Base-by-base conservation (phyloP, 2,888 invertebrate genomes). In the Craniophora ligustri region DNA sequence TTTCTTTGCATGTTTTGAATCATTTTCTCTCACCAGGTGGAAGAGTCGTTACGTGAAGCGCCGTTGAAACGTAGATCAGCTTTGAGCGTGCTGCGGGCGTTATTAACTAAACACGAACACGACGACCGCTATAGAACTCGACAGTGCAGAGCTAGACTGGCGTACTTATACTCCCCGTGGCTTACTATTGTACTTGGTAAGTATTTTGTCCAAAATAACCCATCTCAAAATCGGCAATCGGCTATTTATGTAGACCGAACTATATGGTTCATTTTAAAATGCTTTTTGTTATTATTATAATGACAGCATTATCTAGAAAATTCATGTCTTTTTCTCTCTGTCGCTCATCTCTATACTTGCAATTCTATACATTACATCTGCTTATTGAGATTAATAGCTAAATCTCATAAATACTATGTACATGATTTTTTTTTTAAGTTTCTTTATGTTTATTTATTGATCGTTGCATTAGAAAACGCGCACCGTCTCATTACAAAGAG, bases 81-180 rank as follows among this genome's bases (percentile, higher is more conserved):
- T 0, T 94, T 99, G 57, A 92, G 94, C 28, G 96, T 97, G 10
- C 91, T 99, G 15, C 95, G 98, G 56, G 97, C 98, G 85, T 91
- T 98, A 60, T 90, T 99, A 71, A 98, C 98, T 6, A 99, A 99
- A 85, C 99, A 99, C 86, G 97, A 98, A 79, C 94, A 98, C 79
- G 99, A 99, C 86, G 97, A 98, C 84, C 94, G 99, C 55, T 98
- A 98, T 85, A 95, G 96, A 72, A 95, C 95, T 72, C 95, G 96
- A 82, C 96, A 96, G 94, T 96, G 96, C 4, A 97, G 97, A 79
- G 96, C 96, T 5, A 94, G 99, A 41, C 97, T 99, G 45, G 97
- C 98, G 0, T 95, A 97, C 32, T 94, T 99, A 19, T 99, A 99
- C 86, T 95, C 98, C 47, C 99, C 99, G 0, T 97, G 98, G 95